Evolutionary conservation across 2,113 vertebrate species (phyloP), one percentile per base, ranked within the genome.

Genomic region (Cygnus atratus): DNA sequence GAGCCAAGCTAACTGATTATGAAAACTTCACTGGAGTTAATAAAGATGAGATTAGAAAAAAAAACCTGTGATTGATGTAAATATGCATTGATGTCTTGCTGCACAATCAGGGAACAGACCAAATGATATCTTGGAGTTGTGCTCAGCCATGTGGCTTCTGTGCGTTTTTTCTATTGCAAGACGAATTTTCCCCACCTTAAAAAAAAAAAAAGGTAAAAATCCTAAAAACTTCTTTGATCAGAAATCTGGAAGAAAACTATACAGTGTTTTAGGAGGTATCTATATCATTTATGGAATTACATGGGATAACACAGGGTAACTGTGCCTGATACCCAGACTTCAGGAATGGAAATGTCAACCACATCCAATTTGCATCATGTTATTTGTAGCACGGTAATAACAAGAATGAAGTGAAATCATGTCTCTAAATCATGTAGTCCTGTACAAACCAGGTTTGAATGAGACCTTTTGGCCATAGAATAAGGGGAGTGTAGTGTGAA

Each of bases 21-120:
- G 35, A 50, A 87, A 81, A 71, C 3, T 46, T 93, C 43, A 39
- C 6, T 55, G 43, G 28, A 71, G 25, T 52, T 75, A 46, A 13
- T 63, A 75, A 82, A 76, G 29, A 58, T 37, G 16, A 24, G 8
- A 4, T 28, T 63, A 55, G n/a, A 46, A 71, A 70, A 48, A 57
- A 33, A 10, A 2, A 50, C 37, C 37, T 16, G 43, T n/a, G 37
- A 55, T 50, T n/a, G 5, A 7, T 58, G 20, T 43, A 46, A 87
- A 37, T 17, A 18, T 13, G n/a, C 70, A 44, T 50, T 24, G 22
- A 50, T 50, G 71, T 83, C 71, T 80, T 80, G 14, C 15, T n/a
- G 3, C 19, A 20, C 0, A 0, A 10, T 21, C 1, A 4, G 14
- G 15, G 15, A 93, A 28, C 8, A 59, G 10, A 75, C 2, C 13